Percentiles rank a stretch among this genome's conserved stretches.
Conservation (phyloP, 2,113 vertebrate genomes). For the Benitochromis conjunctus region DNA sequence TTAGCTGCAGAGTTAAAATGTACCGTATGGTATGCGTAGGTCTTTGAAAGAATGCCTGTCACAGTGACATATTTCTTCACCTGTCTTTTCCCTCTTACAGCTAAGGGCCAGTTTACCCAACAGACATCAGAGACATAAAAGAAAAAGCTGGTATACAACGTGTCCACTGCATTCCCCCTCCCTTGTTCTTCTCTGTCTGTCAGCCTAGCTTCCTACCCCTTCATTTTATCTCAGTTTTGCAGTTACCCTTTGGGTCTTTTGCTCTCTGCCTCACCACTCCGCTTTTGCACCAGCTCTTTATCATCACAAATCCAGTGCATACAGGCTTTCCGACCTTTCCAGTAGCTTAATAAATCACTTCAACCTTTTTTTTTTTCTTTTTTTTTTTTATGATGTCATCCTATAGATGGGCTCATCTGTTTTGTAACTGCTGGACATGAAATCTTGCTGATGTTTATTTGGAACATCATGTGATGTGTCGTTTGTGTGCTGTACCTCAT, state of each 20-base stretch:
- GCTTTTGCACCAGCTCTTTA: neutral
- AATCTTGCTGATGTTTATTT: neutral
- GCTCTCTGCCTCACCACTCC: neutral
- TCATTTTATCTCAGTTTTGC: slow-evolving; percentile 36
- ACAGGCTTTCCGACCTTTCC: neutral
- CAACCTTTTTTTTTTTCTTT: neutral
- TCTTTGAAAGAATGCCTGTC: slow-evolving; percentile 43
- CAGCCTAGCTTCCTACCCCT: slow-evolving; percentile 5
- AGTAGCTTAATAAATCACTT: neutral
- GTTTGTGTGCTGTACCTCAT: neutral
- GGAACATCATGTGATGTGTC: neutral
- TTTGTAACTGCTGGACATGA: neutral
- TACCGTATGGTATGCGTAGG: slow-evolving; percentile 39
- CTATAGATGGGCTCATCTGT: neutral
- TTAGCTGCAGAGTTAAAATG: slow-evolving; percentile 3
- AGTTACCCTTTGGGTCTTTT: slow-evolving; percentile 10
- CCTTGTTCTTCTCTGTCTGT: neutral
- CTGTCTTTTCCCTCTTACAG: slow-evolving; percentile 45
- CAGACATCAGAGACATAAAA: neutral
- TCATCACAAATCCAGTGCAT: slow-evolving; percentile 7
- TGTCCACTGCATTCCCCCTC: neutral
- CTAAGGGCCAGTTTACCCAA: neutral
- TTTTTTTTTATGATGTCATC: neutral
- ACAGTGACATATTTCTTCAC: slow-evolving; percentile 51
- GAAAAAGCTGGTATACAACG: neutral